Evolutionary conservation across 2,113 vertebrate genomes (phyloP).

Genomic region (Carettochelys insculpta): DNA sequence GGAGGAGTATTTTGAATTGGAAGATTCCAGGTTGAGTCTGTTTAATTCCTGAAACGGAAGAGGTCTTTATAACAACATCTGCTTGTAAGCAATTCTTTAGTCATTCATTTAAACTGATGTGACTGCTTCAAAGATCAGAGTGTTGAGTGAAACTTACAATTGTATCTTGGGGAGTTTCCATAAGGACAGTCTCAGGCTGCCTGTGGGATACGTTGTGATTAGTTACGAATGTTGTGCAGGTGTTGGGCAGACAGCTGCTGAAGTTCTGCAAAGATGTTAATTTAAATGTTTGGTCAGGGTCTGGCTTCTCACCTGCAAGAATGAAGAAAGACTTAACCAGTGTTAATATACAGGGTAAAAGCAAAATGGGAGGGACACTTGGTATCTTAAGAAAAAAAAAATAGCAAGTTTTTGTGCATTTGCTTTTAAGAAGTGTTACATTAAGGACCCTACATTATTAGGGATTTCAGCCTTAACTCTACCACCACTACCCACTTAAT

Average conservation of each 20-base stretch:
- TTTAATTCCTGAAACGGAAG: constrained; percentile 89
- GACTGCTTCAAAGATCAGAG: background rate
- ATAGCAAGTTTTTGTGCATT: rapidly evolving
- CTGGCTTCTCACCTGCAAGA: constrained; percentile 93
- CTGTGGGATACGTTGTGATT: constrained; percentile 88
- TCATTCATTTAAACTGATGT: background rate
- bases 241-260: constrained; percentile 85
- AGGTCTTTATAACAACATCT: constrained; percentile 27
- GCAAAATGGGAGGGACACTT: background rate
- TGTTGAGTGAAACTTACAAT: constrained; percentile 82
- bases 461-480: background rate
- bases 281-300: constrained; percentile 98
- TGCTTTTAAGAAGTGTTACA: background rate
- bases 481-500: background rate
- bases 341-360: background rate
- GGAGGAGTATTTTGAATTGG: constrained; percentile 91
- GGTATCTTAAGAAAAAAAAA: background rate
- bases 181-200: constrained; percentile 91
- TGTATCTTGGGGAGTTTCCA: constrained; percentile 97
- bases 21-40: constrained; percentile 97
- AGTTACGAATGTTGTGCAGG: constrained; percentile 89
- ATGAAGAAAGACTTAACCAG: background rate
- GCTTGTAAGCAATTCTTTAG: background rate
- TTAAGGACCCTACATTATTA: background rate
- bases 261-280: constrained; percentile 94